Evolutionary conservation across 2,888 invertebrate species (phyloP), one percentile per base, ranked within the genome.

Genomic region (Lathronympha strigana): DNA sequence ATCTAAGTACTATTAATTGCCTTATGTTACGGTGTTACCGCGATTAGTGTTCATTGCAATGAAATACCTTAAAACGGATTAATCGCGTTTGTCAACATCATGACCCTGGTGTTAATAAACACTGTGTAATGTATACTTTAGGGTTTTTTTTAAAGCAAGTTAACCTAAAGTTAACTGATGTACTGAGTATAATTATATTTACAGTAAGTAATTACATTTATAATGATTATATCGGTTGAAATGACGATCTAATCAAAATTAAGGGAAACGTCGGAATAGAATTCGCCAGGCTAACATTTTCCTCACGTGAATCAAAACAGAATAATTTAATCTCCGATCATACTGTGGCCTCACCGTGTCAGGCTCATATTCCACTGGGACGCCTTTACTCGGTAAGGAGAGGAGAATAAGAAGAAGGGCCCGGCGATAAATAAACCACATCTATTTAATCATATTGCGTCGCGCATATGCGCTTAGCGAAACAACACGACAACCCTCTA

Each of bases 191-290:
- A 17, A 25, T 1, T 17, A 4, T 13, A 43, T 31, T 21, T n/a
- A 50, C n/a, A n/a, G n/a, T n/a, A 11, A 17, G 51, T 51, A 40
- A 43, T 50, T 9, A 36, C 43, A 54, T 54, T 53, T 15, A 47
- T 54, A 36, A 45, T 45, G 9, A 43, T 63, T 50, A 58, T 43
- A 19, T 57, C 63, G 58, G 33, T 28, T 63, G 60, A 50, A 49
- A 60, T 62, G 58, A 60, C 60, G 55, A 66, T 62, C 45, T 67
- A 55, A 68, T 70, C 68, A 67, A 70, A 62, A 62, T 58, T 60
- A n/a, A 40, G 43, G 25, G 23, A 21, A 28, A 55, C 38, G 33
- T n/a, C 47, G 25, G 25, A 25, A 11, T 4, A n/a, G 11, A 36
- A 36, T 9, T 36, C n/a, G 13, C 5, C 36, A n/a, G 36, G n/a